Evolutionary conservation across 2,113 vertebrate genomes (phyloP), one percentile per base, ranked within the genome.

Genomic region (Myiozetetes cayanensis): DNA sequence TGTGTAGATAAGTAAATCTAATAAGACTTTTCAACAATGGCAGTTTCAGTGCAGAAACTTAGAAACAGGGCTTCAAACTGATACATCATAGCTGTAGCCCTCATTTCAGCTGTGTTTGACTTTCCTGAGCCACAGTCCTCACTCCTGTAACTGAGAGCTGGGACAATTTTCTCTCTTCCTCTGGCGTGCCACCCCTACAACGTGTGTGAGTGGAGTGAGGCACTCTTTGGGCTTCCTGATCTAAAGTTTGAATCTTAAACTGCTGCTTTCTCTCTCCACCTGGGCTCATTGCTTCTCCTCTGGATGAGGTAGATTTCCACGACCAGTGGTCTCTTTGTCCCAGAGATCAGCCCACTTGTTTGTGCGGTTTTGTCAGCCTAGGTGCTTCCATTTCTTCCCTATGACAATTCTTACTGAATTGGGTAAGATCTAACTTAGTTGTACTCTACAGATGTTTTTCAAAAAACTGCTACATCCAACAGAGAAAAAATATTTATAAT

Each of bases 1-100:
- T 53, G 58, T 86, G 56, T 78, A 83, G 80, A 93, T 95, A 95
- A 95, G 86, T 78, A 92, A 91, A 93, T 80, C 49, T 91, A 82
- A 74, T 77, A 47, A 0, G 0, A 55, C 65, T 94, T 90, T 78
- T 92, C 77, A 85, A 71, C 65, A 91, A 74, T 77, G 59, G 81
- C 37, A 33, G n/a, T 67, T 94, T 83, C 44, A 58, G 44, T 23
- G 58, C n/a, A 87, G 58, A 82, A 86, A 70, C 47, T 87, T 81
- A 33, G 87, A 53, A 93, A 67, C 30, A 82, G 85, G 93, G 73
- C 39, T 92, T 95, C 65, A 58, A 70, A 47, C 41, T 33, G 58
- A 31, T 43, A 28, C 19, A 41, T 56, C 24, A 10, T 14, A 27
- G 19, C 24, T 59, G 37, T 53, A 41, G 72, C 31, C 39, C 50